Evolutionary conservation across 2,113 vertebrate species (phyloP).

Genomic region (Plotosus lineatus): DNA sequence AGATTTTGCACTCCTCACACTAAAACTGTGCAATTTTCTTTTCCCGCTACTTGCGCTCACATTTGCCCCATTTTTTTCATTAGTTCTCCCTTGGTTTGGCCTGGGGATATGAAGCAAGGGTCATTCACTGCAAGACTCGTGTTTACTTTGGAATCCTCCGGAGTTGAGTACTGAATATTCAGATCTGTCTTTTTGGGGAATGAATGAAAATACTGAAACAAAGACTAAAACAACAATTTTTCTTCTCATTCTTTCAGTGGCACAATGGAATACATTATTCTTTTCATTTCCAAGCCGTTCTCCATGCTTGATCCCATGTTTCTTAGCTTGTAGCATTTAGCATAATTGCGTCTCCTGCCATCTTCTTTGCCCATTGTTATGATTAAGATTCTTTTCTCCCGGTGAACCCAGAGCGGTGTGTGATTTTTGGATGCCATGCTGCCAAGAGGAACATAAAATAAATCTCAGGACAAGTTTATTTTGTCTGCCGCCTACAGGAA

Average conservation of each 20-base stretch:
- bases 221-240: conserved; percentile 79
- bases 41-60: conserved; percentile 31
- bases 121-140: conserved; percentile 71
- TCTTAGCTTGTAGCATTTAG: conserved; percentile 46
- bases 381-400: conserved; percentile 83
- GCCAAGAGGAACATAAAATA: conserved; percentile 68
- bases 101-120: conserved; percentile 60
- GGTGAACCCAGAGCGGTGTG: conserved; percentile 76
- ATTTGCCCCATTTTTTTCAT: conserved; percentile 28
- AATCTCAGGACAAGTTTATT: conserved; percentile 77
- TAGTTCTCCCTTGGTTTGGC: conserved; percentile 32
- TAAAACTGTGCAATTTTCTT: conserved; percentile 47
- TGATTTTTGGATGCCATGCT: conserved; percentile 79
- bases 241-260: conserved; percentile 51
- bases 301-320: conserved; percentile 27
- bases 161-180: conserved; percentile 60
- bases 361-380: conserved; percentile 77
- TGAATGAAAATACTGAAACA: conserved; percentile 79
- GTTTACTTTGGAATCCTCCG: conserved; percentile 74
- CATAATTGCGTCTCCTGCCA: conserved; percentile 54
- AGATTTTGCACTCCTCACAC: conserved; percentile 30
- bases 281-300: conserved; percentile 47
- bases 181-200: conserved; percentile 65
- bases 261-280: conserved; percentile 78
- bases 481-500: conserved; percentile 78